A percentile compares a stretch with the other conserved stretches of the same genome.
Evolutionary conservation across 2,797 vertebrate species (phyloP).

Genomic region (Megalops cyprinoides): DNA sequence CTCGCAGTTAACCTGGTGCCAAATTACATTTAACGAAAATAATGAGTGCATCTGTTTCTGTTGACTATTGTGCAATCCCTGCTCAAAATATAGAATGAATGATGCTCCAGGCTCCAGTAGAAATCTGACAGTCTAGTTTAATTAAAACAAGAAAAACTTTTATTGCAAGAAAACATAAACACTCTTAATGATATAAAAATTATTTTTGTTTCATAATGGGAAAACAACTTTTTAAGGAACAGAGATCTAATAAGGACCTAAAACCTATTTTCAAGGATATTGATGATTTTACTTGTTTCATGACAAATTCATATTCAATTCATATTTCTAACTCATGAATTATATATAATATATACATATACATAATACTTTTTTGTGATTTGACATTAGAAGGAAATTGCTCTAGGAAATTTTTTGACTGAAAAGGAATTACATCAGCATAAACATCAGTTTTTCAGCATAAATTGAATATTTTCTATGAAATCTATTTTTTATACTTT

Average conservation of each 20-base stretch:
- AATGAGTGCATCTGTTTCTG: background rate
- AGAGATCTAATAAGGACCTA: background rate
- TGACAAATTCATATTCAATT: no score
- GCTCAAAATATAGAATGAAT: background rate
- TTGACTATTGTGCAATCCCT: background rate
- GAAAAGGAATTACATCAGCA: no score
- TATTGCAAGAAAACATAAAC: background rate
- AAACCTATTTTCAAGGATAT: background rate
- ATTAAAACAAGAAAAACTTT: background rate
- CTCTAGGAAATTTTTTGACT: no score
- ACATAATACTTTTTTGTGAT: no score
- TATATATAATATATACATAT: no score
- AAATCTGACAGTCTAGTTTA: background rate
- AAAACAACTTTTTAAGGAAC: background rate
- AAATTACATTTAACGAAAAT: slow-evolving; percentile 2
- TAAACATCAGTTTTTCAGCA: no score
- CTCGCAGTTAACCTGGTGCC: background rate
- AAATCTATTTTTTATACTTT: background rate
- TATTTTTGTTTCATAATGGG: background rate
- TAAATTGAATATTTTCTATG: background rate
- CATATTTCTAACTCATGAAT: no score
- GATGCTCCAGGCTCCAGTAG: background rate
- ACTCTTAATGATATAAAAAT: no score
- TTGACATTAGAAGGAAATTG: no score
- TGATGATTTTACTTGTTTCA: no score